phyloP scores from a whole-genome alignment of 2,113 vertebrate species.

The Daphoenositta chrysoptera region DNA sequence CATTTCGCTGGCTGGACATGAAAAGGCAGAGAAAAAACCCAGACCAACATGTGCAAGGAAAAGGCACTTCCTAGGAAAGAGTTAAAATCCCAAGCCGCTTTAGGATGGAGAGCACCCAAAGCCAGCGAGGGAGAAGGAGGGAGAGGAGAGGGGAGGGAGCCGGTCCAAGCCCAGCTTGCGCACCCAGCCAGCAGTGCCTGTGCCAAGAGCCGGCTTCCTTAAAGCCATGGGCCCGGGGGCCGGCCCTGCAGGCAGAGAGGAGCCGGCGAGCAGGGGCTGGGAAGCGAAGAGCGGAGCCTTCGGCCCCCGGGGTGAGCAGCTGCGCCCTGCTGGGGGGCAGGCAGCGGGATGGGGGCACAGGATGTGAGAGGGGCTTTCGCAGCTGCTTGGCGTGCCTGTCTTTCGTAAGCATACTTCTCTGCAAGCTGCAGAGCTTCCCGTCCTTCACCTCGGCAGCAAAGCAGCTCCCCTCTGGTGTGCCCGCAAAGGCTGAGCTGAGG shows the following conservation, averaged over 20 bases:
- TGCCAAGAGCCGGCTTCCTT: slow-evolving; percentile 44
- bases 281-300: not conserved
- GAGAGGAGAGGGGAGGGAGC: slow-evolving; percentile 12
- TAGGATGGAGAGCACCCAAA: slow-evolving; percentile 1
- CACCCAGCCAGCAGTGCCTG: slow-evolving; percentile 15
- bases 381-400: not conserved
- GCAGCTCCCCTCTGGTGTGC: not conserved
- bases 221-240: slow-evolving; percentile 19
- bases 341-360: not conserved
- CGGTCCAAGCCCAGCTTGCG: not conserved
- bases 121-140: slow-evolving; percentile 20
- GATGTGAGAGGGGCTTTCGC: not conserved
- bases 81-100: slow-evolving; percentile 45
- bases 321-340: not conserved
- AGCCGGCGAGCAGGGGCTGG: not conserved
- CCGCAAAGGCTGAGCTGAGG: not conserved
- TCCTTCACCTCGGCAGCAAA: not conserved
- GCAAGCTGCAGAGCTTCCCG: not conserved
- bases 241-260: not conserved
- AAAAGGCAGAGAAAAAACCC: not conserved
- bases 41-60: not conserved
- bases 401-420: not conserved
- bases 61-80: slow-evolving; percentile 23
- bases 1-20: not conserved
- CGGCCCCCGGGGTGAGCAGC: slow-evolving; percentile 30